phyloP scores from a whole-genome alignment of 2,888 invertebrate genomes.

The Ichneumoninae sp. region DNA sequence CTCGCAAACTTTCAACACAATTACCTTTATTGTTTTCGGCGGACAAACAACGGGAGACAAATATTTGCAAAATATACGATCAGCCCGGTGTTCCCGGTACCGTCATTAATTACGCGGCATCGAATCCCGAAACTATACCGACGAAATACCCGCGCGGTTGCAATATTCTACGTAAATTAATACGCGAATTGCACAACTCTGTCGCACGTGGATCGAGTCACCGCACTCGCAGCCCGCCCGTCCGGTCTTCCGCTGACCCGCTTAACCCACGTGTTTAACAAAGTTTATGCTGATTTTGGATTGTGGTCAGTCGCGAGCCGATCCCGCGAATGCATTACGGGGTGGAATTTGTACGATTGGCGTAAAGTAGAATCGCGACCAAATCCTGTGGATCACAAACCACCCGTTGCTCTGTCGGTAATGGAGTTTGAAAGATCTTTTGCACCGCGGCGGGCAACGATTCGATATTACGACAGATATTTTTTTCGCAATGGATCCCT shows the following conservation, averaged over 20 bases:
- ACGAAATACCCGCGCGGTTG: slow-evolving; percentile 62
- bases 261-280: slow-evolving; percentile 19
- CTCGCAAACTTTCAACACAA: background rate
- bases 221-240: slow-evolving; percentile 5
- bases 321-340: too few species aligned
- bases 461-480: too few species aligned
- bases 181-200: slow-evolving; percentile 59
- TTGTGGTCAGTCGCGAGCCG: background rate
- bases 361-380: too few species aligned
- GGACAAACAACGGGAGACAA: background rate
- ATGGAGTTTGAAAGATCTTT: too few species aligned
- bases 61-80: background rate
- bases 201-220: slow-evolving; percentile 39
- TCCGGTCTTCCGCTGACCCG: slow-evolving; percentile 16
- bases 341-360: too few species aligned
- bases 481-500: too few species aligned
- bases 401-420: too few species aligned
- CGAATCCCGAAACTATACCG: slow-evolving; percentile 43
- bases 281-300: slow-evolving; percentile 24
- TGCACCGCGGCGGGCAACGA: too few species aligned
- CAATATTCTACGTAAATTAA: slow-evolving; percentile 64
- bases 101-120: slow-evolving; percentile 55
- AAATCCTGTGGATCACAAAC: too few species aligned
- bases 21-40: background rate
- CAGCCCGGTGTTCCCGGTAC: slow-evolving; percentile 2